Conservation (phyloP, 2,113 vertebrate species). For the Orthochromis malagaraziensis region DNA sequence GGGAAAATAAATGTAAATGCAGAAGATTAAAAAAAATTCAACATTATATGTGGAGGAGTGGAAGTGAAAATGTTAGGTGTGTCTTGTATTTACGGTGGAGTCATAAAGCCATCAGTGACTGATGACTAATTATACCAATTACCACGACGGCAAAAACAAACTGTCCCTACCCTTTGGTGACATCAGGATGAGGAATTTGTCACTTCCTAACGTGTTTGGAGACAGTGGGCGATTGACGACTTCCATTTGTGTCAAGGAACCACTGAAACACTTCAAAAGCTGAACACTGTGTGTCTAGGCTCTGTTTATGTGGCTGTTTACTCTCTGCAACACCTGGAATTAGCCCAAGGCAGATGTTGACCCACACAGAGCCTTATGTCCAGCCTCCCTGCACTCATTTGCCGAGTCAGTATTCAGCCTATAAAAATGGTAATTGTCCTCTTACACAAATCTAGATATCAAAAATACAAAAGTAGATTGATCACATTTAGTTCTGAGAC, state of each 20-base stretch:
- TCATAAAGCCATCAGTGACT: slow-evolving; percentile 17
- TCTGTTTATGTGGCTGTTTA: slow-evolving; percentile 2
- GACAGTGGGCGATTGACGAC: neutral
- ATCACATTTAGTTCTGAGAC: slow-evolving; percentile 27
- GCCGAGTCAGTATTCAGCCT: slow-evolving; percentile 11
- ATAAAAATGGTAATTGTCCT: slow-evolving; percentile 24
- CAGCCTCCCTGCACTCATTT: neutral
- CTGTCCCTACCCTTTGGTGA: slow-evolving; percentile 15
- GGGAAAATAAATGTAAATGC: neutral
- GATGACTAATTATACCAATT: slow-evolving; percentile 48
- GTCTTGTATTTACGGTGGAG: neutral
- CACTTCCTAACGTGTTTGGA: slow-evolving; percentile 29
- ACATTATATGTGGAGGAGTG: neutral
- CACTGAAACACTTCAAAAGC: neutral
- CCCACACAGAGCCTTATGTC: neutral
- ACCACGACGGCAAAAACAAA: slow-evolving; percentile 34
- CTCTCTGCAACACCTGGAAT: slow-evolving; percentile 14
- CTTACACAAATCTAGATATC: slow-evolving; percentile 1
- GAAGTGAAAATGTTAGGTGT: neutral
- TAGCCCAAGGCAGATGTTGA: slow-evolving; percentile 32
- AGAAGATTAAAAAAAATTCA: neutral
- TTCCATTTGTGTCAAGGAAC: neutral
- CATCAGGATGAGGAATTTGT: slow-evolving; percentile 54
- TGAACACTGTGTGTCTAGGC: neutral
- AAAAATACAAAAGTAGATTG: slow-evolving; percentile 5